Conservation (phyloP, 2,113 vertebrate species). For the Mirounga angustirostris region DNA sequence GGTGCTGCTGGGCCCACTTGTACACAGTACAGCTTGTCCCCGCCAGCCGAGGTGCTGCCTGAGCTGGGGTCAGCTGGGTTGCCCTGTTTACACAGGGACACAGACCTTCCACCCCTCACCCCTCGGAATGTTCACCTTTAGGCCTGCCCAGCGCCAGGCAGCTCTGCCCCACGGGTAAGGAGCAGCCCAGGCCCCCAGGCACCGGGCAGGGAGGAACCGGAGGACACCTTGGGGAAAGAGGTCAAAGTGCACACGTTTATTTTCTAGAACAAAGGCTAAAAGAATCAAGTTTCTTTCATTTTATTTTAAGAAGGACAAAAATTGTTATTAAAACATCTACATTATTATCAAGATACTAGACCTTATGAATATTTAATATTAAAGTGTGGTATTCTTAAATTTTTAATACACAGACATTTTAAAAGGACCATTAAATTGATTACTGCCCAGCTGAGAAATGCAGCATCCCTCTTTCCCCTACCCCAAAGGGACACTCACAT, state of each 20-base stretch:
- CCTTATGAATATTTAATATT: conserved; percentile 91
- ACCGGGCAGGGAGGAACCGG: conserved; percentile 42
- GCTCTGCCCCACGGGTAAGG: neutral
- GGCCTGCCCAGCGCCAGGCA: neutral
- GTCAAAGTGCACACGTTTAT: conserved; percentile 89
- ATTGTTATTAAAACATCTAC: conserved; percentile 91
- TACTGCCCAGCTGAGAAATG: conserved; percentile 86
- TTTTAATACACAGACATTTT: conserved; percentile 90
- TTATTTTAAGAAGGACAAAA: conserved; percentile 90
- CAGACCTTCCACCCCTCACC: conserved; percentile 30
- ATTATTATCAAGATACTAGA: conserved; percentile 91
- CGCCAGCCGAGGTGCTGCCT: neutral
- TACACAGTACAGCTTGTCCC: conserved; percentile 12
- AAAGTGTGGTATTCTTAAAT: conserved; percentile 92
- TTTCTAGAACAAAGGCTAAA: conserved; percentile 90
- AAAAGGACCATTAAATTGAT: conserved; percentile 87
- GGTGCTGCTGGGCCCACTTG: neutral
- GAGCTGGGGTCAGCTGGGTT: conserved; percentile 13
- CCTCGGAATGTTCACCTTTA: neutral
- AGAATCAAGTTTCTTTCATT: conserved; percentile 87
- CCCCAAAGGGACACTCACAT: neutral
- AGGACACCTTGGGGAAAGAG: conserved; percentile 74
- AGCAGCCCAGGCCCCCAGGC: neutral
- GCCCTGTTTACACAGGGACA: neutral
- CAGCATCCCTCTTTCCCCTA: conserved; percentile 76